Evolutionary conservation across 2,888 invertebrate species (phyloP).

Genomic region (Ichneumoninae sp.): DNA sequence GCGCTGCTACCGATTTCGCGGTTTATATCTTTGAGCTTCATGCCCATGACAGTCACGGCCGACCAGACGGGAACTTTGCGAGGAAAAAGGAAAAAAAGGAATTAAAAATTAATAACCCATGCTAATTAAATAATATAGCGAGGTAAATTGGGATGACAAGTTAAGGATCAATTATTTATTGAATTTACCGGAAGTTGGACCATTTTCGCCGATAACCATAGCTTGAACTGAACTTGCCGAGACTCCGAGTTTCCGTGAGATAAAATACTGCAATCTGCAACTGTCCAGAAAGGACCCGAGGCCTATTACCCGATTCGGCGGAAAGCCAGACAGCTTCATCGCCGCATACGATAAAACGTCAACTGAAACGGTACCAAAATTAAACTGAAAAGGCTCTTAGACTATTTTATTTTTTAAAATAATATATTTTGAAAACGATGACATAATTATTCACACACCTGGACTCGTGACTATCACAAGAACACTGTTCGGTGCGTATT

Average conservation of each 20-base stretch:
- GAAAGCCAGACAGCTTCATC: conserved; percentile 87
- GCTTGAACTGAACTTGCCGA: conserved; percentile 85
- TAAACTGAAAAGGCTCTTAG: background rate
- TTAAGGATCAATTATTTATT: background rate
- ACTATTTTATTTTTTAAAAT: background rate
- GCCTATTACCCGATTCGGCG: conserved; percentile 86
- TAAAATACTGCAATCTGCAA: conserved; percentile 85
- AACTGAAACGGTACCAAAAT: conserved; percentile 79
- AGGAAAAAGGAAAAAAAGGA: background rate
- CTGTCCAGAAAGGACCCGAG: conserved; percentile 87
- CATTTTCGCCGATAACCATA: conserved; percentile 86
- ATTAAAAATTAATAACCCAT: no score
- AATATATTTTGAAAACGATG: background rate
- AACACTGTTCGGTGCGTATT: conserved; percentile 87
- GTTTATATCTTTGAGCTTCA: conserved; percentile 85
- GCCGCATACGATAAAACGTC: conserved; percentile 86
- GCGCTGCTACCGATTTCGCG: conserved; percentile 84
- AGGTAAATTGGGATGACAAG: background rate
- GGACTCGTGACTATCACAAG: conserved; percentile 81
- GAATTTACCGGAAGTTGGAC: conserved; percentile 84
- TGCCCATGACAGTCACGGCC: conserved; percentile 86
- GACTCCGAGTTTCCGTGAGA: conserved; percentile 85
- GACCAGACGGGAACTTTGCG: conserved; percentile 86
- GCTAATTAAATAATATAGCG: no score
- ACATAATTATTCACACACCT: conserved; percentile 68